Evolutionary conservation across 2,113 vertebrate genomes (phyloP).

Genomic region (Chaenogobius annularis): DNA sequence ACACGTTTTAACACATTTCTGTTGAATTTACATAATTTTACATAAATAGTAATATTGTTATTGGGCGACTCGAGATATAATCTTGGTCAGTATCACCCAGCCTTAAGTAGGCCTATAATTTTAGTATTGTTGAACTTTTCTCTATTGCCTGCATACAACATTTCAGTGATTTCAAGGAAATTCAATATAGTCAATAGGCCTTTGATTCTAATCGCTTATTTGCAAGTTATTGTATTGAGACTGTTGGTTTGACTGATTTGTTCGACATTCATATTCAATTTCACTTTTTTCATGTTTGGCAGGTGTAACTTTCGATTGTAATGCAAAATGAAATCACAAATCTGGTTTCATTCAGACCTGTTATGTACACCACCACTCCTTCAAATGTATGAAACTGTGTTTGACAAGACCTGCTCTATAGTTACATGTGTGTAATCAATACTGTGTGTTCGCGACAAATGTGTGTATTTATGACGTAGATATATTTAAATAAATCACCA

Average conservation of each 20-base stretch:
- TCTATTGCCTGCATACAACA: too few relatives aligned
- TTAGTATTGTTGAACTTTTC: too few relatives aligned
- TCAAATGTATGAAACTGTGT: not conserved
- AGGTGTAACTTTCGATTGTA: conserved; percentile 22
- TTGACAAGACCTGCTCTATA: not conserved
- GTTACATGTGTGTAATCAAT: conserved; percentile 7
- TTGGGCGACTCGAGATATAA: too few relatives aligned
- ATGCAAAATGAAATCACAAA: not conserved
- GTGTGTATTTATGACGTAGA: conserved; percentile 31
- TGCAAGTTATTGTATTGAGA: not conserved
- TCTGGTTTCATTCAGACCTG: not conserved
- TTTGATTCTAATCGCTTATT: not conserved
- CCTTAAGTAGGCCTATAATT: too few relatives aligned
- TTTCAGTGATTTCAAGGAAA: too few relatives aligned
- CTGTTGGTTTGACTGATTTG: not conserved
- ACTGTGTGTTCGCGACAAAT: conserved; percentile 18
- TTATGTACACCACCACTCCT: conserved; percentile 6
- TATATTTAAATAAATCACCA: conserved; percentile 26
- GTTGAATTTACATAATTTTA: too few relatives aligned
- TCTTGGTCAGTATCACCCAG: too few relatives aligned
- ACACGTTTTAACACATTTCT: too few relatives aligned
- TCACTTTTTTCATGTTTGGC: not conserved
- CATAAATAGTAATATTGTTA: too few relatives aligned
- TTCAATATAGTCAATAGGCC: not conserved
- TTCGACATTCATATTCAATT: not conserved